phyloP scores from a whole-genome alignment of 2,888 invertebrate species.

The Nemapogon koenigi region DNA sequence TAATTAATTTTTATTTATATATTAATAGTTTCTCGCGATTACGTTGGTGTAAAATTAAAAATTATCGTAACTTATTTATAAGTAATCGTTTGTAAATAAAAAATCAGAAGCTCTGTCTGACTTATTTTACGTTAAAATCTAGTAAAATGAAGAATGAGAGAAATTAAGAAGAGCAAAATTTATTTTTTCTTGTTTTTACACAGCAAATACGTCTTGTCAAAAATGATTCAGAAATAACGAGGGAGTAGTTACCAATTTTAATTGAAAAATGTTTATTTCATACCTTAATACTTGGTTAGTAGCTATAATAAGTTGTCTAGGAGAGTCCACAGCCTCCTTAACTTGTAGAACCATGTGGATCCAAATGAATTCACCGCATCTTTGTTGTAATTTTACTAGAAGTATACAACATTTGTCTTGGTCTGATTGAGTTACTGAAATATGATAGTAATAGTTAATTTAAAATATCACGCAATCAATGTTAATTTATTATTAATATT shows the following conservation, averaged over 20 bases:
- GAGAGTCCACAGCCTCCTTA: constrained; percentile 85
- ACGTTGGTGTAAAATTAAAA: not conserved
- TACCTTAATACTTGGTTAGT: constrained; percentile 96
- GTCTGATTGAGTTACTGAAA: constrained; percentile 94
- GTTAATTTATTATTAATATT: too few species aligned
- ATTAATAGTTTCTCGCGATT: not conserved
- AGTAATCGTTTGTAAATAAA: not conserved
- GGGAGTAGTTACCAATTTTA: too few species aligned
- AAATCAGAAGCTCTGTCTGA: not conserved
- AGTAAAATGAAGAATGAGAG: too few species aligned
- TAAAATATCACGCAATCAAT: not conserved
- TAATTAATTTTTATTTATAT: not conserved
- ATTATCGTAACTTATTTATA: not conserved
- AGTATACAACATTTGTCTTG: constrained; percentile 97
- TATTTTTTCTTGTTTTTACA: too few species aligned
- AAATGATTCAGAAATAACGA: too few species aligned
- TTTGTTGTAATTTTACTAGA: constrained; percentile 86
- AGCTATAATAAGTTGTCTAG: constrained; percentile 93
- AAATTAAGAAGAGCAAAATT: too few species aligned
- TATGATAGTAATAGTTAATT: constrained; percentile 11
- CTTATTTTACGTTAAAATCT: too few species aligned
- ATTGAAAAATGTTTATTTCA: too few species aligned
- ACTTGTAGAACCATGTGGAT: constrained; percentile 95
- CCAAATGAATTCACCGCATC: constrained; percentile 91
- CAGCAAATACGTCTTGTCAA: too few species aligned